Base-by-base conservation (phyloP, 1,140 invertebrate species). In the Propsilocerus akamusi region DNA sequence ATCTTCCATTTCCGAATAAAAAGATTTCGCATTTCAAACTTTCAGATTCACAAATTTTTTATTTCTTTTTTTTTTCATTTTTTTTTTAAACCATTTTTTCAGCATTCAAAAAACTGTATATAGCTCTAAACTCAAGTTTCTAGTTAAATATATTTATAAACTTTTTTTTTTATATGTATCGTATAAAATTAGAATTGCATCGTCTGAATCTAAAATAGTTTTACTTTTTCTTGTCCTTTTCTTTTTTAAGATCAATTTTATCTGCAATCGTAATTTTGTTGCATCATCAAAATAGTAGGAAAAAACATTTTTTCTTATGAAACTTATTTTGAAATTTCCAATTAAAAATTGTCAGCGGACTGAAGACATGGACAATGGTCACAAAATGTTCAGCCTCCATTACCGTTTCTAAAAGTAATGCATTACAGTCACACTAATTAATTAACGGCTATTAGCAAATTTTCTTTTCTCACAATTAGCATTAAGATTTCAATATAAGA, bases 121-220 rank as follows among this genome's bases (percentile, higher is more conserved):
- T 17, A 7, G n/a, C 17, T 20, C 10, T 37, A 7, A 17, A 17
- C 22, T 17, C 22, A 3, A 17, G 8, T 41, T 8, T 17, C n/a
- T 41, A 17, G 17, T 17, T 41, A 17, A 7, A 22, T 6, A 37
- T 37, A 37, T 37, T 17, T 37, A 37, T 41, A 17, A 17, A 20
- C 22, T 8, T 41, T 17, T 8, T 41, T 41, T 41, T 41, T 20
- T 20, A 20, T 30, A 12, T 30, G 11, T n/a, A 8, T 41, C 34
- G 34, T 41, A 41, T 41, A 41, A 41, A 41, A 41, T 41, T 41
- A 41, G 34, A 41, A 41, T 41, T 41, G 34, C 34, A 41, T n/a
- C n/a, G n/a, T n/a, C n/a, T 41, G 34, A 14, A 41, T 41, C 34
- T 20, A 41, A 41, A 41, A n/a, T n/a, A n/a, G n/a, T n/a, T n/a